These are phyloP conservation scores for Lycia hirtaria DNA, from an alignment of 2,888 invertebrate genomes.

Conservation along the genomic window DNA sequence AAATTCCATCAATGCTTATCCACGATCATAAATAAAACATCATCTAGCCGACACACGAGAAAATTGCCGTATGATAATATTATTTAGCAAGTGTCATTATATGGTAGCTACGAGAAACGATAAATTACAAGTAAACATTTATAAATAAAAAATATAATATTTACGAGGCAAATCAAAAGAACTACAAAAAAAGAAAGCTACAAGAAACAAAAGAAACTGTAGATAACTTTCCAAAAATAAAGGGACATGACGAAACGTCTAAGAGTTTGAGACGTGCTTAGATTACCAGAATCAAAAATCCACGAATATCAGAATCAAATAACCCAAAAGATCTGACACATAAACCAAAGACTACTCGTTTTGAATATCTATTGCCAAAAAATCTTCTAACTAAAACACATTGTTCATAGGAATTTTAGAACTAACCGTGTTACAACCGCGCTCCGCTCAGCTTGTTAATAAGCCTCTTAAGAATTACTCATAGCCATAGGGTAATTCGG, in stretches of 20 bases:
- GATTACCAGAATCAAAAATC: neutral
- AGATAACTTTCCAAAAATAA: too few relatives aligned
- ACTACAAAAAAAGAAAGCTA: too few relatives aligned
- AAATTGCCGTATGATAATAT: too few relatives aligned
- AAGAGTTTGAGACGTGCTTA: neutral
- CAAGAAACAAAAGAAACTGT: too few relatives aligned
- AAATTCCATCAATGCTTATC: neutral
- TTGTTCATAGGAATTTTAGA: constrained; percentile 25
- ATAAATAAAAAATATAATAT: too few relatives aligned
- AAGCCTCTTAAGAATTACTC: constrained; percentile 35
- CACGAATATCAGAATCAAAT: too few relatives aligned
- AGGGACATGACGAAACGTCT: too few relatives aligned
- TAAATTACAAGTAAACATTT: too few relatives aligned
- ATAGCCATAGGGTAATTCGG: constrained; percentile 25
- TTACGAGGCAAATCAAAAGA: too few relatives aligned
- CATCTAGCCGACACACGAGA: neutral
- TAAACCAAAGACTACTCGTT: neutral
- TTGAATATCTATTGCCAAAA: constrained; percentile 16
- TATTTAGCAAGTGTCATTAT: too few relatives aligned
- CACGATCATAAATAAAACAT: neutral
- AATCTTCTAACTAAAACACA: constrained; percentile 12
- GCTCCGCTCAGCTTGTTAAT: constrained; percentile 33
- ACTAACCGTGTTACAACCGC: constrained; percentile 26
- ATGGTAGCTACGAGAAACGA: too few relatives aligned
- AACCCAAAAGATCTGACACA: neutral